phyloP scores from a whole-genome alignment of 2,797 vertebrate species.

The Xiphorhynchus erythropygius region DNA sequence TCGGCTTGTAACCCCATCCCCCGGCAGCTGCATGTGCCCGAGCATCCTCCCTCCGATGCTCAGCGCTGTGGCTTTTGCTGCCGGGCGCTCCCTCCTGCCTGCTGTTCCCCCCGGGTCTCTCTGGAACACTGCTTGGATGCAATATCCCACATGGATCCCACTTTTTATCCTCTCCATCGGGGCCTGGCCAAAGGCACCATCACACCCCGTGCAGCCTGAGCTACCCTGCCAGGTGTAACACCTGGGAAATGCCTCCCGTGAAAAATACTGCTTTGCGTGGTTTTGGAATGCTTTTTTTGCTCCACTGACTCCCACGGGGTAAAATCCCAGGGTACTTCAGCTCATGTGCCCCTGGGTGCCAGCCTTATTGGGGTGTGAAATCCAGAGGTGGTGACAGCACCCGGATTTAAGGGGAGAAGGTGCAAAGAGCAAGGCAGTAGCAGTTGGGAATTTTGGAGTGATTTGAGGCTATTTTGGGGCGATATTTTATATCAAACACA shows the following conservation, averaged over 20 bases:
- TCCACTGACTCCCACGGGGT: fast-evolving
- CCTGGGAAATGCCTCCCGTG: neutral
- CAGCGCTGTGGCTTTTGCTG: neutral
- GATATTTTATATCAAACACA: neutral
- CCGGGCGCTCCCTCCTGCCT: neutral
- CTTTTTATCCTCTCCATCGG: fast-evolving
- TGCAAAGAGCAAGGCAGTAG: neutral
- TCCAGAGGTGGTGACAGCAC: neutral
- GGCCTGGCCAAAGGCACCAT: neutral
- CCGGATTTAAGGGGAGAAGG: neutral
- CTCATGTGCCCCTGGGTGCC: neutral
- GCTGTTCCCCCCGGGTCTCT: neutral
- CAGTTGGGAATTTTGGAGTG: too few species aligned
- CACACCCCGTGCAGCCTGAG: neutral
- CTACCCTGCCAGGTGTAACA: fast-evolving
- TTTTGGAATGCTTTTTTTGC: neutral
- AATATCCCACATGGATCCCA: fast-evolving
- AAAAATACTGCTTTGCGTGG: neutral
- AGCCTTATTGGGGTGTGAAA: neutral
- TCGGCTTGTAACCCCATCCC: slow-evolving; percentile 63
- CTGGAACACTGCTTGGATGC: fast-evolving
- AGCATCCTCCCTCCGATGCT: slow-evolving; percentile 73
- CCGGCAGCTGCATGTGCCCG: slow-evolving; percentile 30
- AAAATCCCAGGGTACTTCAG: neutral
- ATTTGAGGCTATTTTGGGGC: too few species aligned